These are phyloP conservation scores for Syngnathoides biaculeatus DNA, from an alignment of 2,113 vertebrate genomes.

Conservation along the genomic window DNA sequence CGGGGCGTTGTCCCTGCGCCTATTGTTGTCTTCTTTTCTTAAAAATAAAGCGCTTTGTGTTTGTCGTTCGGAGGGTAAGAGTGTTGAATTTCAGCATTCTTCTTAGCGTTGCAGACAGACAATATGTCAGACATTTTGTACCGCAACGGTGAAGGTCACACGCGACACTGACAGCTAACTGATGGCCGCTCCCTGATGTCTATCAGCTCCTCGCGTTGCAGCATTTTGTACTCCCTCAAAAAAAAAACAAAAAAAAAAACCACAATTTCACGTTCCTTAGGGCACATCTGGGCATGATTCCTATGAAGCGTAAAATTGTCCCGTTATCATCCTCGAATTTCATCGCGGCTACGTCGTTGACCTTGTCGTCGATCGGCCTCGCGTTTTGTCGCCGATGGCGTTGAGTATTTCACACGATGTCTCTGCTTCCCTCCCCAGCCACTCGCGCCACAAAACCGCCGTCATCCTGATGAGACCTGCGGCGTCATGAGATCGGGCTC, in stretches of 20 bases:
- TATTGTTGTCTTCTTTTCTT: not conserved
- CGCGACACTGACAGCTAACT: not conserved
- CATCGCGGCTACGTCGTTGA: not conserved
- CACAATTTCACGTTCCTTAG: not conserved
- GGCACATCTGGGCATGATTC: not conserved
- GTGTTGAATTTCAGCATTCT: constrained; percentile 49
- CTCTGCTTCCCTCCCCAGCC: constrained; percentile 39
- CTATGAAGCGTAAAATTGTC: not conserved
- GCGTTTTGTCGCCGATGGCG: not conserved
- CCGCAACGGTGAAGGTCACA: constrained; percentile 17
- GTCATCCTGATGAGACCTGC: constrained; percentile 31
- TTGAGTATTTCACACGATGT: constrained; percentile 9
- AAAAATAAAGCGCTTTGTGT: constrained; percentile 2
- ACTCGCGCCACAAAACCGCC: constrained; percentile 22
- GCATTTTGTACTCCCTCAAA: not conserved
- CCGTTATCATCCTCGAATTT: not conserved
- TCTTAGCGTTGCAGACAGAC: constrained; percentile 18
- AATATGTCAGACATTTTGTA: constrained; percentile 30
- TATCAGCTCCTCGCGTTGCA: constrained; percentile 6
- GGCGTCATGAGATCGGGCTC: constrained; percentile 45
- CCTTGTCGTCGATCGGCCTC: not conserved
- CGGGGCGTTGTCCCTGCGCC: not conserved
- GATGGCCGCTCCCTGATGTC: constrained; percentile 44
- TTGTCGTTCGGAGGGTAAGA: constrained; percentile 2
- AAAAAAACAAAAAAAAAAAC: too few relatives aligned